Evolutionary conservation across 2,113 vertebrate species (phyloP), one percentile per base, ranked within the genome.

Genomic region (Gila orcuttii): DNA sequence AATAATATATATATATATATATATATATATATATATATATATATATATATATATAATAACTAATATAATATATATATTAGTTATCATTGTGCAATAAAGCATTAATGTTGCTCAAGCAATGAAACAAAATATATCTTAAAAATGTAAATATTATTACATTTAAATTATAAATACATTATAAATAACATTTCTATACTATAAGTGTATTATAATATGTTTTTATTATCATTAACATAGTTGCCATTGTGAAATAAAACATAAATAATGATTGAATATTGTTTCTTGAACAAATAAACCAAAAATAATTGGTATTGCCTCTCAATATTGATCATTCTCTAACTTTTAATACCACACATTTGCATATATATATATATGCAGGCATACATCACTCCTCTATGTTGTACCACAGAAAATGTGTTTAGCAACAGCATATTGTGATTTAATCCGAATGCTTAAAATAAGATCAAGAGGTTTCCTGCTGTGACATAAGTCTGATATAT

Each of bases 381-480:
- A n/a, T 42, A 45, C 71, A 25, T 75, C n/a, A 25, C 52, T 19
- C 15, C 50, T 52, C 1, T 4, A 19, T 55, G 17, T 52, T 55
- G 17, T 19, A 6, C 52, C 17, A 55, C 17, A 19, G 33, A 13
- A 66, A n/a, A 66, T 42, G 45, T 17, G 77, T 60, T 79, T 13
- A 42, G 55, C 62, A 25, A 45, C 45, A 57, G 33, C 55, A 68
- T 80, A 31, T 85, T 42, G 57, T 75, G 75, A 84, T 86, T 85
- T 75, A 82, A 89, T 85, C 74, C 84, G 55, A 64, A 57, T 28
- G 60, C 52, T 85, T 86, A 83, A 88, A 80, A 86, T 86, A 71
- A 84, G 76, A 85, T 85, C 69, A 83, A 76, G 47, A 77, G 60
- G 85, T 87, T 28, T 45, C 79, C 79, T 87, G 76, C 86, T 87